Base-by-base conservation (phyloP, 2,113 vertebrate species). In the Embiotoca jacksoni region DNA sequence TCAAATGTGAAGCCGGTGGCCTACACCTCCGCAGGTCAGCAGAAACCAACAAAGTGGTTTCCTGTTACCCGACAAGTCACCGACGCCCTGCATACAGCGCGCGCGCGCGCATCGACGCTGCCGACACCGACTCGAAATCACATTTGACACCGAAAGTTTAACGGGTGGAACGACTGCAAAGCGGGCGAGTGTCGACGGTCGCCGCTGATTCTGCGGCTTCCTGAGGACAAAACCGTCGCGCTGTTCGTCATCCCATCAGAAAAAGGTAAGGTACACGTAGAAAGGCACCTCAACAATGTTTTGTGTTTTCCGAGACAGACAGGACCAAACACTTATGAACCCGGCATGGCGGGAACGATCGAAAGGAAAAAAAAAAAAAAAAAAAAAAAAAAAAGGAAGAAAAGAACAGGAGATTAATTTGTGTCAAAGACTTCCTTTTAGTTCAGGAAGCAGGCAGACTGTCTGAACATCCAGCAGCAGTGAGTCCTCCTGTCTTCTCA, bases 261-360 rank as follows among this genome's bases (percentile, higher is more conserved):
- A 65, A 87, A 23, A 60, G 33, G 62, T 82, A 86, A 86, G 88
- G 88, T 92, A 90, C 80, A n/a, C 62, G 74, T 69, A 90, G 70
- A 77, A 92, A 93, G 92, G 91, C 92, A 93, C 91, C 87, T 86
- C 52, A 68, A 76, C 53, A 80, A 74, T 67, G 81, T 59, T 72
- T 56, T 75, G 81, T 75, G 69, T 75, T 15, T 7, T 77, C 49
- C 61, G 75, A 77, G 57, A 83, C 76, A 86, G 55, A 80, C 31
- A 8, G 53, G 56, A 71, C 56, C 46, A 66, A 78, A 69, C n/a
- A 15, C 68, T 59, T 47, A 64, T 55, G 11, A 52, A 54, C 58
- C 32, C 3, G 23, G 35, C 0, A 1, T 36, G 63, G 32, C 44
- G 58, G 65, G 10, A 72, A 58, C 50, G 62, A 72, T 50, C 0